Evolutionary conservation across 2,113 vertebrate genomes (phyloP).

Genomic region (Cyphomyrus plagiostoma): DNA sequence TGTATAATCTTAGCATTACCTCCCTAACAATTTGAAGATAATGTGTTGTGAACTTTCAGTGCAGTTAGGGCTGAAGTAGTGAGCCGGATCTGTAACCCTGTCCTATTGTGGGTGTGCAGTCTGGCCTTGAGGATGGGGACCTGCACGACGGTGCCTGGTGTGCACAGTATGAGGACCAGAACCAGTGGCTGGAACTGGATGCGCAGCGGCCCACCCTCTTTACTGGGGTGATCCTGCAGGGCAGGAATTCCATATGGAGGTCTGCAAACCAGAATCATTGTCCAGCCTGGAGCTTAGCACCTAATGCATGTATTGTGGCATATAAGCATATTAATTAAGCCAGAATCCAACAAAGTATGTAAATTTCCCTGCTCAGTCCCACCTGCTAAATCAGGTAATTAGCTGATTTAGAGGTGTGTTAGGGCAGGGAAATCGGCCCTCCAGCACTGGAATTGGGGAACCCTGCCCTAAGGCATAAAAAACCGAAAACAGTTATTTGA

Average conservation of each 20-base stretch:
- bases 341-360: background rate
- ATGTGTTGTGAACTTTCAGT: background rate
- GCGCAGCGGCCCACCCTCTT: slow-evolving; percentile 66
- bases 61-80: background rate
- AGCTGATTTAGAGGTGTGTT: background rate
- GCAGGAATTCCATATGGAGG: slow-evolving; percentile 93
- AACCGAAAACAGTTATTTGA: background rate
- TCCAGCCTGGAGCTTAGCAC: background rate
- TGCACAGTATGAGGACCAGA: slow-evolving; percentile 55
- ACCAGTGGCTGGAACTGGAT: slow-evolving; percentile 85
- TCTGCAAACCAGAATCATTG: slow-evolving; percentile 43
- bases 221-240: slow-evolving; percentile 84
- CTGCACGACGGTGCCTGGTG: slow-evolving; percentile 88
- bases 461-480: background rate
- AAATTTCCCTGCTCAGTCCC: background rate
- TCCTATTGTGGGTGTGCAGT: slow-evolving; percentile 51
- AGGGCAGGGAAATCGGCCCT: background rate
- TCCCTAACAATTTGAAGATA: background rate
- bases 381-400: background rate
- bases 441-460: background rate
- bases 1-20: too few relatives aligned
- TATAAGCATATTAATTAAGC: background rate
- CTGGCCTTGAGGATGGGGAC: slow-evolving; percentile 84
- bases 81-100: background rate
- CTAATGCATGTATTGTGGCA: background rate